Percentiles rank a stretch among this genome's conserved stretches.
These are phyloP conservation scores for Sarcophaga peregrina DNA, from an alignment of 1,140 invertebrate genomes.

Conservation along the genomic window DNA sequence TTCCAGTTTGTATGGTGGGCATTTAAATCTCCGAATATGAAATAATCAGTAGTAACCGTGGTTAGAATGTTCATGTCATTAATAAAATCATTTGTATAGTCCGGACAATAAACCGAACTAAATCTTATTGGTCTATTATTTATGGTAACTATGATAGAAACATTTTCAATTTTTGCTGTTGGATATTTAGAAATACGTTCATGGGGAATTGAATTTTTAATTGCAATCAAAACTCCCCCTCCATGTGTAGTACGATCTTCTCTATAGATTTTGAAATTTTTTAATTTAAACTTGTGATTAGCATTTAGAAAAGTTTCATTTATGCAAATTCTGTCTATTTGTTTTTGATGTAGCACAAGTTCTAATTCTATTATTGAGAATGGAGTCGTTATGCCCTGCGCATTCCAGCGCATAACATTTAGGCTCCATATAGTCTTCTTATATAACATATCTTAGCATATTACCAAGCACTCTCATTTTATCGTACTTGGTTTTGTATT, in stretches of 20 bases:
- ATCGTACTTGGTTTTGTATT: neutral
- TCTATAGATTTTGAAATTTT: neutral
- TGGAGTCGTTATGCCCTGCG: neutral
- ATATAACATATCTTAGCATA: neutral
- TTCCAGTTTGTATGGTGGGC: too few relatives aligned
- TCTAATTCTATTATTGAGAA: neutral
- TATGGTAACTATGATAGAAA: neutral
- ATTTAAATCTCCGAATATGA: too few relatives aligned
- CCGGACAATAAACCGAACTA: neutral
- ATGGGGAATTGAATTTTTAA: neutral
- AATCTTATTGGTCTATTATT: neutral
- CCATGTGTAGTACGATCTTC: neutral
- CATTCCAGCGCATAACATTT: conserved; percentile 21
- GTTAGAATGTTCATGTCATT: neutral
- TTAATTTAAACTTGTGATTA: neutral
- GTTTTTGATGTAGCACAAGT: neutral
- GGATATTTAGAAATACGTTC: neutral
- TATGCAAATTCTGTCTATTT: neutral
- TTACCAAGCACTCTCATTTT: neutral
- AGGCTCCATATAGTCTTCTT: neutral
- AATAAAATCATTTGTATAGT: neutral
- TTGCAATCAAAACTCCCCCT: neutral
- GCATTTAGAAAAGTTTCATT: neutral
- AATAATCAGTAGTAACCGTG: too few relatives aligned
- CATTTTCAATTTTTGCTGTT: conserved; percentile 4